Evolutionary conservation across 2,888 invertebrate genomes (phyloP).

Genomic region (Noctua comes): DNA sequence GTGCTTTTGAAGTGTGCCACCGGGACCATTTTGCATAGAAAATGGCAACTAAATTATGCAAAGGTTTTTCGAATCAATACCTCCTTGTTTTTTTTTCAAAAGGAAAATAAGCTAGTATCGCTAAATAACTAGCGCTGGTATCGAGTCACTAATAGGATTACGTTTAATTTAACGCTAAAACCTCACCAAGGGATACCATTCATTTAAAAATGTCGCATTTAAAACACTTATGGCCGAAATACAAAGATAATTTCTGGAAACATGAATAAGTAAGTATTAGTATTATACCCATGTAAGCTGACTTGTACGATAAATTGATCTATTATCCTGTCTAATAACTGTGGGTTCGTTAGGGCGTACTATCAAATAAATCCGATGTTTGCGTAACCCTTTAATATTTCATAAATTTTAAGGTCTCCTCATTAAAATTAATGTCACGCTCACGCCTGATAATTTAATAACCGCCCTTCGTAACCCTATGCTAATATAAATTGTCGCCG

Average conservation of each 20-base stretch:
- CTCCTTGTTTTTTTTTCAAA: constrained; percentile 3
- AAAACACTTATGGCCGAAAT: neutral
- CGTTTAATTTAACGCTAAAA: constrained; percentile 33
- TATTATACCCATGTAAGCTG: neutral
- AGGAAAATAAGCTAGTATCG: constrained; percentile 17
- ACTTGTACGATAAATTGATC: constrained; percentile 8
- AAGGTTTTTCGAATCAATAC: constrained; percentile 43
- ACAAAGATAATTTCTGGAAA: constrained; percentile 16
- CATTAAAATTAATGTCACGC: constrained; percentile 70
- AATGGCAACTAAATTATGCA: constrained; percentile 34
- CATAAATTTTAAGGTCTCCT: constrained; percentile 56
- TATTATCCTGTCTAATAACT: constrained; percentile 22
- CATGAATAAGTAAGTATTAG: constrained; percentile 16
- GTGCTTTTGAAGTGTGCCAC: constrained; percentile 20
- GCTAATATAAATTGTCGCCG: constrained; percentile 74
- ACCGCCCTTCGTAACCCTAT: constrained; percentile 67
- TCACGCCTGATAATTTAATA: constrained; percentile 73
- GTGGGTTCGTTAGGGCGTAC: constrained; percentile 9
- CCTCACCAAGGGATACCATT: constrained; percentile 2
- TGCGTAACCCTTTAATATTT: constrained; percentile 42
- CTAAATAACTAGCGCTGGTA: constrained; percentile 24
- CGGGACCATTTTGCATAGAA: constrained; percentile 36
- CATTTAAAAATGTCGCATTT: constrained; percentile 12
- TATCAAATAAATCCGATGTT: constrained; percentile 56
- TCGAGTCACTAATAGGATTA: constrained; percentile 40